These are phyloP conservation scores for Dolichomitus sp. DNA, from an alignment of 2,888 invertebrate species.

Conservation along the genomic window DNA sequence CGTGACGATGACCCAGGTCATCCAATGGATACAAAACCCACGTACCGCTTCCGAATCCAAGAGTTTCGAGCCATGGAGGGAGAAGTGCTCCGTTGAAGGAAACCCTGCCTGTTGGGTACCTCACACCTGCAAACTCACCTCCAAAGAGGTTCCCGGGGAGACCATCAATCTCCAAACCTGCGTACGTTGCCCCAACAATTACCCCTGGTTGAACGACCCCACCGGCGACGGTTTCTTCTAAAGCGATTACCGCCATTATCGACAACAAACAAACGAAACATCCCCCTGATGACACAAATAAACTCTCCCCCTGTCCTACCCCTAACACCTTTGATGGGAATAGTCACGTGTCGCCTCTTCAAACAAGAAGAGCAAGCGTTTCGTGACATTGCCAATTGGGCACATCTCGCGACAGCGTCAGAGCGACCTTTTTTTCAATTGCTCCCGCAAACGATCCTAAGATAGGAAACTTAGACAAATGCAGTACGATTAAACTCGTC, in stretches of 20 bases:
- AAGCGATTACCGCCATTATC: constrained; percentile 76
- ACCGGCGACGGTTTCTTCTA: constrained; percentile 96
- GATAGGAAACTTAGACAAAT: background rate
- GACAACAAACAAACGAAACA: constrained; percentile 12
- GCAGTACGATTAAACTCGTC: background rate
- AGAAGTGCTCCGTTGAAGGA: constrained; percentile 96
- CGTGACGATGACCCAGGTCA: constrained; percentile 98
- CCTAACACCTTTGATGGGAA: background rate
- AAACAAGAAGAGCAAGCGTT: background rate
- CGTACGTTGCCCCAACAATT: constrained; percentile 97
- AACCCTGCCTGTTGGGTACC: constrained; percentile 95
- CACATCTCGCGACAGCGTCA: constrained; percentile 19
- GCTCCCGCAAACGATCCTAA: background rate
- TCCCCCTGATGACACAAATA: constrained; percentile 12
- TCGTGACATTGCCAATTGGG: background rate
- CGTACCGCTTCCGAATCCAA: constrained; percentile 94
- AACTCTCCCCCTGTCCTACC: constrained; percentile 23
- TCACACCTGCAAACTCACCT: constrained; percentile 96
- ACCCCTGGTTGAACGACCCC: constrained; percentile 98
- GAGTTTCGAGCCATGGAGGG: constrained; percentile 98
- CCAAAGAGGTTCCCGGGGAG: constrained; percentile 97
- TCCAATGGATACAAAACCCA: constrained; percentile 98
- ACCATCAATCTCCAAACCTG: constrained; percentile 97
- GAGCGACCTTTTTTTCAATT: background rate
- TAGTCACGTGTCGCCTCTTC: constrained; percentile 3